Evolutionary conservation across 2,797 vertebrate genomes (phyloP).

Genomic region (Vipera ursinii): DNA sequence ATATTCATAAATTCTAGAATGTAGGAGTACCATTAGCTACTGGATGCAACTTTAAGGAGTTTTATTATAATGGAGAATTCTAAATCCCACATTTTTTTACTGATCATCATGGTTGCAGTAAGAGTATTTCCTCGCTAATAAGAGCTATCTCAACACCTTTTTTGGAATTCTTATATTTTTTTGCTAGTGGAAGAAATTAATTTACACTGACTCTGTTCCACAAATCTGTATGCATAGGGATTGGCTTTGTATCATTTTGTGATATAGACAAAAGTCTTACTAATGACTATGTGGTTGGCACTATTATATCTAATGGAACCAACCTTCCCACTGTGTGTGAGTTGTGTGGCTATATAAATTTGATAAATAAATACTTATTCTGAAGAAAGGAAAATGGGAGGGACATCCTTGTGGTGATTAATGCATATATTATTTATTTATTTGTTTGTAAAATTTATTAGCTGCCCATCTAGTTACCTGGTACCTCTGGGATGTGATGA

Average conservation of each 20-base stretch:
- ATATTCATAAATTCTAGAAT: background rate
- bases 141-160: background rate
- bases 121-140: background rate
- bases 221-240: background rate
- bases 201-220: background rate
- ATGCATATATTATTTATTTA: background rate
- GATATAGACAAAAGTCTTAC: background rate
- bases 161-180: background rate
- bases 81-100: background rate
- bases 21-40: background rate
- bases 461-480: background rate
- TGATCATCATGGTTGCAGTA: background rate
- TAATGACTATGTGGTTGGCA: background rate
- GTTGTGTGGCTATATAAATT: background rate
- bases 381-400: background rate
- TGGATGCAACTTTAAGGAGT: background rate
- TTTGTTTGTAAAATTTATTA: background rate
- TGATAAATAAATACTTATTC: background rate
- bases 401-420: background rate
- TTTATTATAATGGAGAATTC: background rate
- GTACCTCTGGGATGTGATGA: background rate
- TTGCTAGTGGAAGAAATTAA: background rate
- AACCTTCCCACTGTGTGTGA: background rate
- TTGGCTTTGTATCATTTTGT: background rate
- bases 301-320: background rate